phyloP scores from a whole-genome alignment of 2,113 vertebrate species.

The Heterocephalus glaber region DNA sequence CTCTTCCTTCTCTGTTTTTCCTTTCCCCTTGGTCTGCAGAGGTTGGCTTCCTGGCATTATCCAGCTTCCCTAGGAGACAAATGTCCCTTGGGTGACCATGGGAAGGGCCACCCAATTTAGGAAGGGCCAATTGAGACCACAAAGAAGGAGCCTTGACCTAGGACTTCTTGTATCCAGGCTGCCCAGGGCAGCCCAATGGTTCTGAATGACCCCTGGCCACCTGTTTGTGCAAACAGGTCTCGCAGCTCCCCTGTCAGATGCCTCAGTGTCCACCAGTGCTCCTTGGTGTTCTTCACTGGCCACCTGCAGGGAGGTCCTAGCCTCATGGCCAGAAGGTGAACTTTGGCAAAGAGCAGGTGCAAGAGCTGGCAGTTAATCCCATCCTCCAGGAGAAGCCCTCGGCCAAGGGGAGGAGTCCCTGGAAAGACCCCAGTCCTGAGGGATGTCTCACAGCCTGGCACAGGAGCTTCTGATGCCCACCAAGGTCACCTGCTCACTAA shows the following conservation, averaged over 20 bases:
- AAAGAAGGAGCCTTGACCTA: not conserved
- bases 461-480: not conserved
- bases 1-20: constrained; percentile 34
- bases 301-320: no score
- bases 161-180: no score
- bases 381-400: no score
- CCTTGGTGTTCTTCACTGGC: no score
- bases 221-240: not conserved
- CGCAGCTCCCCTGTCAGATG: fast-evolving
- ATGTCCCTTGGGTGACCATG: not conserved
- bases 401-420: fast-evolving
- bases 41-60: not conserved
- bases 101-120: not conserved
- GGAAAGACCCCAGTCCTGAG: fast-evolving
- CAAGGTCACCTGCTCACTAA: fast-evolving
- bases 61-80: not conserved
- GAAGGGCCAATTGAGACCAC: fast-evolving
- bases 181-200: fast-evolving
- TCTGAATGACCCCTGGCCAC: not conserved
- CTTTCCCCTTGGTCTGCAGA: not conserved
- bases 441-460: not conserved
- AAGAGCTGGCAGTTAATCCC: not conserved
- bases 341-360: not conserved
- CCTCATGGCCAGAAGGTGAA: not conserved
- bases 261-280: fast-evolving